These are phyloP conservation scores for Conistra vaccinii DNA, from an alignment of 2,888 invertebrate genomes.

Conservation along the genomic window DNA sequence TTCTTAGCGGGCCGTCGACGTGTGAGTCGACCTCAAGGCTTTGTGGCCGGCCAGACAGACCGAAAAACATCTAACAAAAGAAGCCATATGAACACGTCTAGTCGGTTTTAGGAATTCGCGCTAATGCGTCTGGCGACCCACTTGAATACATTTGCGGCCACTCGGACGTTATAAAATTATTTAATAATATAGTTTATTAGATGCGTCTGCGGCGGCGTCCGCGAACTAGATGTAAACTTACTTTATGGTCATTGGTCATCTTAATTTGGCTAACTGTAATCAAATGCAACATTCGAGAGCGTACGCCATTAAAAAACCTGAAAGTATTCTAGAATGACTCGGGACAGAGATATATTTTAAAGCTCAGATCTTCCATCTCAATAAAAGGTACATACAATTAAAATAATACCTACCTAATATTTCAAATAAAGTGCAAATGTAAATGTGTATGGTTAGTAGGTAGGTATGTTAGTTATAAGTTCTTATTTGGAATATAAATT, in stretches of 20 bases:
- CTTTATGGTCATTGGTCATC: slow-evolving; percentile 41
- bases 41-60: slow-evolving; percentile 72
- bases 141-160: slow-evolving; percentile 77
- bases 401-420: not conserved
- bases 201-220: slow-evolving; percentile 64
- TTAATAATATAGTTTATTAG: slow-evolving; percentile 72
- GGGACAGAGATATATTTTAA: not conserved
- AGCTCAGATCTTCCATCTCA: not conserved
- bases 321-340: not conserved
- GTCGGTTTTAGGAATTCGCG: slow-evolving; percentile 83
- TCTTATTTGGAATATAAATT: not conserved
- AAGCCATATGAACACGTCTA: slow-evolving; percentile 79
- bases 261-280: slow-evolving; percentile 54
- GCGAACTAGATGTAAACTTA: slow-evolving; percentile 44
- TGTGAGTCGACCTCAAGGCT: slow-evolving; percentile 70
- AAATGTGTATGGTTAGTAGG: not conserved
- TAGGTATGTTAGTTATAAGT: too few species aligned
- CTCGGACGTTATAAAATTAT: slow-evolving; percentile 72
- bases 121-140: slow-evolving; percentile 88
- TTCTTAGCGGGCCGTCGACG: slow-evolving; percentile 64
- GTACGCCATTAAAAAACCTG: slow-evolving; percentile 14
- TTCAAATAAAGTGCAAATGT: not conserved
- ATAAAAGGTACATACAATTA: not conserved
- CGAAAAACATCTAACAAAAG: slow-evolving; percentile 81
- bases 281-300: slow-evolving; percentile 45